Evolutionary conservation across 2,888 invertebrate species (phyloP).

Genomic region (Rhingia campestris): DNA sequence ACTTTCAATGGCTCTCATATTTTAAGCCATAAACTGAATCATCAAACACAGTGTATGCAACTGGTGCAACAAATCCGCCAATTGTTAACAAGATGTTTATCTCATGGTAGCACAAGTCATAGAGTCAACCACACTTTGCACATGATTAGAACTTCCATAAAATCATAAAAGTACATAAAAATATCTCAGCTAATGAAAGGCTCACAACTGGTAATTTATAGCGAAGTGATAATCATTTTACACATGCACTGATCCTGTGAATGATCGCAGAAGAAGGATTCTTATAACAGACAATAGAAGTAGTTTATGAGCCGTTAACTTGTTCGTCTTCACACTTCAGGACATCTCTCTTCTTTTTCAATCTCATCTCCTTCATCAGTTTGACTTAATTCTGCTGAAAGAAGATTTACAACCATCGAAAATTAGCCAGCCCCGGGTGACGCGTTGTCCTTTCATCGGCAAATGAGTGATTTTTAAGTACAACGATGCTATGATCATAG

Average conservation of each 20-base stretch:
- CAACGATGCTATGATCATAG: conserved; percentile 43
- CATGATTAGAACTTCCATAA: conserved; percentile 64
- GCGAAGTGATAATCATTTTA: conserved; percentile 20
- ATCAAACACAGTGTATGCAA: too few relatives aligned
- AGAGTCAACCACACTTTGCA: conserved; percentile 50
- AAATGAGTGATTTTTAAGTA: conserved; percentile 46
- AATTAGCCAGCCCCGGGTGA: conserved; percentile 56
- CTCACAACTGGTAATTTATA: conserved; percentile 29
- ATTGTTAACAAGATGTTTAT: too few relatives aligned
- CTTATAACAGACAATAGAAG: conserved; percentile 45
- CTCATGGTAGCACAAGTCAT: neutral
- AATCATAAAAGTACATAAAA: conserved; percentile 39
- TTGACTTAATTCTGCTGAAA: conserved; percentile 63
- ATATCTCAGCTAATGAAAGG: conserved; percentile 46
- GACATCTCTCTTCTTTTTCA: conserved; percentile 35
- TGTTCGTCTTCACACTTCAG: conserved; percentile 67
- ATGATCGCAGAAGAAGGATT: conserved; percentile 18
- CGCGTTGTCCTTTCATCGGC: conserved; percentile 36
- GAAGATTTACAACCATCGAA: conserved; percentile 68
- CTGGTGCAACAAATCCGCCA: too few relatives aligned
- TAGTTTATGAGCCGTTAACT: conserved; percentile 68
- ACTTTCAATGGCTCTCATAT: conserved; percentile 1
- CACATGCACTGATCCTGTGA: conserved; percentile 34
- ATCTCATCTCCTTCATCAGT: conserved; percentile 49
- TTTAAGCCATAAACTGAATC: neutral